A percentile compares a stretch with the other conserved stretches of the same genome.
Evolutionary conservation across 2,113 vertebrate species (phyloP).

Genomic region (Festucalex cinctus): DNA sequence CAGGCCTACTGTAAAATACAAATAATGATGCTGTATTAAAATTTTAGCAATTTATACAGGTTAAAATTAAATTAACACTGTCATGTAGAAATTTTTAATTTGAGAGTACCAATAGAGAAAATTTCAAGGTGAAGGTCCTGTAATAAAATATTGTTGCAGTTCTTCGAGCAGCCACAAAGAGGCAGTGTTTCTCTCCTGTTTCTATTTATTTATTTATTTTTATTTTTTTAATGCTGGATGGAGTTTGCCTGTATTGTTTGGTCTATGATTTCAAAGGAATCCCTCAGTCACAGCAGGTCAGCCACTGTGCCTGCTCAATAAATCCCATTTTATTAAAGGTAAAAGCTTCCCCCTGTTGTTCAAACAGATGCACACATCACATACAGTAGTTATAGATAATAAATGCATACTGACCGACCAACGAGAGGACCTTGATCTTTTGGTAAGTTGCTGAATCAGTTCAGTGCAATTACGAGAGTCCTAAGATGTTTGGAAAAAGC

Average conservation of each 20-base stretch:
- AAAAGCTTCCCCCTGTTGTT: background rate
- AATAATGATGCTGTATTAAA: background rate
- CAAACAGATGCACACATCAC: slow-evolving; percentile 29
- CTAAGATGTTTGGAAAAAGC: slow-evolving; percentile 40
- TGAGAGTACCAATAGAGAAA: background rate
- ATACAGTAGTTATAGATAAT: slow-evolving; percentile 17
- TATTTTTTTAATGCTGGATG: background rate
- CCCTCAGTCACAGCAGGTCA: background rate
- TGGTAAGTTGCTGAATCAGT: slow-evolving; percentile 44
- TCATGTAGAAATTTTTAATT: background rate
- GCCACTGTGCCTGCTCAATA: slow-evolving; percentile 5
- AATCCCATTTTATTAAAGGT: background rate
- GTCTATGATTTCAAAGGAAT: slow-evolving; percentile 5
- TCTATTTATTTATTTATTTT: no score
- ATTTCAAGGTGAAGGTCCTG: background rate
- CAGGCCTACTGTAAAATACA: background rate
- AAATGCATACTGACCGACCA: slow-evolving; percentile 33
- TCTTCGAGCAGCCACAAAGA: slow-evolving; percentile 23
- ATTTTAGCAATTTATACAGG: no score
- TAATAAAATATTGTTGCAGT: slow-evolving; percentile 3
- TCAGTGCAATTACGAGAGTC: slow-evolving; percentile 24
- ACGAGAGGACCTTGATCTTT: slow-evolving; percentile 32
- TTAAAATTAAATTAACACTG: background rate
- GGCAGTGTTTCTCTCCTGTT: slow-evolving; percentile 26
- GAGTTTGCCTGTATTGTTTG: background rate